Conservation (phyloP, 2,888 invertebrate genomes). For the Dilophus febrilis region DNA sequence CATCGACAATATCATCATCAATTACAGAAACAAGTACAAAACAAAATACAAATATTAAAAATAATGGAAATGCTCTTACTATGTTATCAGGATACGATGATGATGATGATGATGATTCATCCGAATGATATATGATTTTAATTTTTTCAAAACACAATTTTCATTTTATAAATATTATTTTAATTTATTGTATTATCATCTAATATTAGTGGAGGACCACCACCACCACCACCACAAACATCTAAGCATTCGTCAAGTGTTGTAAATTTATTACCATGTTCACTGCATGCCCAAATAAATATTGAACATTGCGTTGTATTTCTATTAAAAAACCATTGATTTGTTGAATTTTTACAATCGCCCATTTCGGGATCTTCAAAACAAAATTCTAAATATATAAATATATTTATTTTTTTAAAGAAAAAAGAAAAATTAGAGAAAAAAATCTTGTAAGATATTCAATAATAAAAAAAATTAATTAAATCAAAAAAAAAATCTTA, state of each 20-base stretch:
- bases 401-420: no score
- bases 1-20: no score
- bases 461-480: background rate
- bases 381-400: constrained; percentile 16
- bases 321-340: constrained; percentile 73
- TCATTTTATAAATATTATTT: no score
- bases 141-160: constrained; percentile 3
- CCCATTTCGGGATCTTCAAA: constrained; percentile 38
- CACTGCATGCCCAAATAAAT: constrained; percentile 77
- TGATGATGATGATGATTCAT: background rate
- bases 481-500: background rate
- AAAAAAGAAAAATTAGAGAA: no score
- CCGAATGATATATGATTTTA: constrained; percentile 13
- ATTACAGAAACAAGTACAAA: constrained; percentile 2
- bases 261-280: constrained; percentile 75
- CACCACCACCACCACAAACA: constrained; percentile 36
- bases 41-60: background rate
- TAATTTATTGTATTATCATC: no score
- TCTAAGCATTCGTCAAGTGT: constrained; percentile 50
- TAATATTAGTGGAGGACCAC: no score
- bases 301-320: constrained; percentile 52
- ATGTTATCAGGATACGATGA: background rate
- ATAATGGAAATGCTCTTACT: background rate
- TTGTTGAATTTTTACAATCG: constrained; percentile 56
- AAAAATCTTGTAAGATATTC: background rate